A percentile compares a stretch with the other conserved stretches of the same genome.
These are phyloP conservation scores for Acanthiza pusilla DNA, from an alignment of 2,797 vertebrate species.

Conservation along the genomic window DNA sequence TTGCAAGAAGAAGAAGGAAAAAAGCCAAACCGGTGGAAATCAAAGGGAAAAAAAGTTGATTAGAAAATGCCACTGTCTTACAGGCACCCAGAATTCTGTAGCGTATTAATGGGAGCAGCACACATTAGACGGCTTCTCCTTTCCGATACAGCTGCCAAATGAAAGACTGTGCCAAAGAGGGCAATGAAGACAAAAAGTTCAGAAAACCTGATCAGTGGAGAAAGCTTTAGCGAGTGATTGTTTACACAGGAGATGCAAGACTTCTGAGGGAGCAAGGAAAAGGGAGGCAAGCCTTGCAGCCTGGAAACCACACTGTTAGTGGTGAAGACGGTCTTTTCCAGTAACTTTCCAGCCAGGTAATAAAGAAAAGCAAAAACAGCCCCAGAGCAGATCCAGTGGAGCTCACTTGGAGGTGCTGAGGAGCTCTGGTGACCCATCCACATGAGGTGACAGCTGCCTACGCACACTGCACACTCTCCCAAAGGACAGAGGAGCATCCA, in stretches of 20 bases:
- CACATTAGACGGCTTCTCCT: neutral
- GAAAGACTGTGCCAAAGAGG: neutral
- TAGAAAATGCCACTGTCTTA: neutral
- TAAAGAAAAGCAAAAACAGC: neutral
- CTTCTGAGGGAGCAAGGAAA: neutral
- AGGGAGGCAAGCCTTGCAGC: neutral
- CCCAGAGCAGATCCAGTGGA: neutral
- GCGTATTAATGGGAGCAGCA: fast-evolving
- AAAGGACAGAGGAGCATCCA: fast-evolving
- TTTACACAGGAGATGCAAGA: neutral
- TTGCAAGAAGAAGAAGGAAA: neutral
- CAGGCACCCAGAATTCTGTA: neutral
- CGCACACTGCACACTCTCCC: fast-evolving
- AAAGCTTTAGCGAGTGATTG: neutral
- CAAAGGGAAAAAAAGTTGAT: neutral
- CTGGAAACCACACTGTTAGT: neutral
- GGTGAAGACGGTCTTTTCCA: neutral
- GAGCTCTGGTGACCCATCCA: neutral
- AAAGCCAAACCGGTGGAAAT: neutral
- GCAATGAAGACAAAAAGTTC: neutral
- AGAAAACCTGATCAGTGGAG: neutral
- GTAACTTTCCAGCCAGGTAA: neutral
- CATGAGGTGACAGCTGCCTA: fast-evolving
- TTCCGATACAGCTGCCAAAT: neutral
- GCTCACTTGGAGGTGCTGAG: fast-evolving